A percentile compares a stretch with the other conserved stretches of the same genome.
Evolutionary conservation across 2,797 vertebrate genomes (phyloP).

Genomic region (Gallinago stenura): DNA sequence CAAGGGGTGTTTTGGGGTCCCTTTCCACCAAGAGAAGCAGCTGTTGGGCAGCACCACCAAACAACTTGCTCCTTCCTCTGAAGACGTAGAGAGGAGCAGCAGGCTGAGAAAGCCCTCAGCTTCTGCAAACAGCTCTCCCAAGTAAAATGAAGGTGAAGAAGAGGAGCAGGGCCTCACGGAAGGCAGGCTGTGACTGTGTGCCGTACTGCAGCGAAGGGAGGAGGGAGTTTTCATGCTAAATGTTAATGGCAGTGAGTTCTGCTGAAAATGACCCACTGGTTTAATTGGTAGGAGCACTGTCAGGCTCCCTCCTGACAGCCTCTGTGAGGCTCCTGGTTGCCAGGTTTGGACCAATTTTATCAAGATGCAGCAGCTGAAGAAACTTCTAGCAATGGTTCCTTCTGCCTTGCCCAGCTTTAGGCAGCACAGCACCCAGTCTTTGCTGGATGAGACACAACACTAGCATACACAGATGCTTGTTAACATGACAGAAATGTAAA

Average conservation of each 20-base stretch:
- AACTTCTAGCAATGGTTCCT: not conserved
- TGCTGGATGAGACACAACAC: not conserved
- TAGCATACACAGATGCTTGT: not conserved
- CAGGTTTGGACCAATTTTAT: not conserved
- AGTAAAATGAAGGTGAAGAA: not conserved
- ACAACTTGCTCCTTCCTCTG: not conserved
- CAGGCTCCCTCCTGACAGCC: not conserved
- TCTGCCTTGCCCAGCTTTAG: not conserved
- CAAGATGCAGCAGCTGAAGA: not conserved
- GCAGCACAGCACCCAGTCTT: not conserved
- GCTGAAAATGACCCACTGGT: not conserved
- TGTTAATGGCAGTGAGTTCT: not conserved
- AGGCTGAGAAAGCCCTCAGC: not conserved
- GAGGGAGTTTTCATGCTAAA: not conserved
- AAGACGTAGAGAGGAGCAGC: rapidly evolving
- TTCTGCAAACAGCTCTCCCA: not conserved
- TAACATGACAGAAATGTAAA: not conserved
- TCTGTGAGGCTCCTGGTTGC: not conserved
- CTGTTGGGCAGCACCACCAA: not conserved
- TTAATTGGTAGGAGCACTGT: not conserved
- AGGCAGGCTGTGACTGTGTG: not conserved
- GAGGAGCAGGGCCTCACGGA: rapidly evolving
- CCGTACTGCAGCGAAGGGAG: rapidly evolving
- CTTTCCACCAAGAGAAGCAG: not conserved
- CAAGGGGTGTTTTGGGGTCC: rapidly evolving